Evolutionary conservation across 2,888 invertebrate genomes (phyloP), one percentile per base, ranked within the genome.

Genomic region (Fragum whitleyi): DNA sequence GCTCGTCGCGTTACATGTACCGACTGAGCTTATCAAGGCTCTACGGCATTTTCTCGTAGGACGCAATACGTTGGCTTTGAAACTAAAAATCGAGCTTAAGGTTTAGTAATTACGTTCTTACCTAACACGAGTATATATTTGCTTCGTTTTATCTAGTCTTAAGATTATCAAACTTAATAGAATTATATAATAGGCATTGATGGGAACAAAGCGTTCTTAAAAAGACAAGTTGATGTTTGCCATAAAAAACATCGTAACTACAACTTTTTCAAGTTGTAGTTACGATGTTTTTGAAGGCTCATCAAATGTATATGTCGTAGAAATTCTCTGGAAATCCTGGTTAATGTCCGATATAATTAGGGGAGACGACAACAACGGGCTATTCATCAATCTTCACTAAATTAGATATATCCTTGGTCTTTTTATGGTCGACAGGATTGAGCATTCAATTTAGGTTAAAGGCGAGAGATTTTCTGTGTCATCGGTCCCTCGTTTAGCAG

Each of bases 371-470:
- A n/a, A 47, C 47, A 47, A 47, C 47, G 47, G 47, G 19, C 47
- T 47, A 47, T 47, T 47, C 47, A 47, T 47, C 47, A 47, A 9
- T 47, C 47, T 47, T 47, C 47, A 47, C 47, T 47, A 47, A 47
- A 47, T 47, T 47, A 47, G 47, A 47, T 14, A 14, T n/a, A 47
- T 47, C 47, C n/a, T n/a, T n/a, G n/a, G 47, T 47, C 47, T 47
- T 47, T 47, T 47, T 47, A 47, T 47, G 47, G 47, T 47, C 47
- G 2, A 14, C 16, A 47, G 47, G 47, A 47, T 47, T 47, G 14
- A n/a, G 47, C 47, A 47, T 47, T 47, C 47, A 47, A 47, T 47
- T 47, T 47, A 47, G 47, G 47, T 47, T 47, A 47, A 47, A 47
- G 47, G n/a, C 47, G 47, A 47, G 47, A 47, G n/a, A 14, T 47